Evolutionary conservation across 1,140 invertebrate species (phyloP).

Genomic region (Platyscapa corneri): DNA sequence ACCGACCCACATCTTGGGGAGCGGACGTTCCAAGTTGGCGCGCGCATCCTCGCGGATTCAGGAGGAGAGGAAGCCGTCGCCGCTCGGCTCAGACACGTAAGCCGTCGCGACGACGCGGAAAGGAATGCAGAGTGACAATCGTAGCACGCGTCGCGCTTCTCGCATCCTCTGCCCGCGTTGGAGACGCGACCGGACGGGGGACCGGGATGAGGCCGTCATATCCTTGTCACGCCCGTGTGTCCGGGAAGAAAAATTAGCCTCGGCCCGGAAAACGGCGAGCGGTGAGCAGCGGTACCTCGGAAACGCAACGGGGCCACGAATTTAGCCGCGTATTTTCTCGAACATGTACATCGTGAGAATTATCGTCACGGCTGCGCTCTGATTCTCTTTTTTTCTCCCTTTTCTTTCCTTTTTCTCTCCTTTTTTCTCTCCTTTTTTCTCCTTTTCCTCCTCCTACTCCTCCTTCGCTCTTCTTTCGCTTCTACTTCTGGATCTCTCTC

Average conservation of each 20-base stretch:
- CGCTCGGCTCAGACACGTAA: not conserved
- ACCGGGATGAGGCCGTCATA: not conserved
- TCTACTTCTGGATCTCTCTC: slow-evolving; percentile 35
- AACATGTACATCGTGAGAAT: slow-evolving; percentile 55
- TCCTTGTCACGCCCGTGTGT: not conserved
- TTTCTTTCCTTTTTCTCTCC: not conserved
- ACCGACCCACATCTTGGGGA: too few species aligned
- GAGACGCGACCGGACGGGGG: slow-evolving; percentile 45
- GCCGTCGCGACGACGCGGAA: not conserved
- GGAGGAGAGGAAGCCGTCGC: not conserved
- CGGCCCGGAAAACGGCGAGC: not conserved
- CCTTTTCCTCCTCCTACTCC: slow-evolving; percentile 2
- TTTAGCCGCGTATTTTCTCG: not conserved
- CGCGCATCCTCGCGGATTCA: too few species aligned
- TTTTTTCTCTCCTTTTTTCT: not conserved
- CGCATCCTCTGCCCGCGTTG: not conserved
- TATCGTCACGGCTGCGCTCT: slow-evolving; percentile 68
- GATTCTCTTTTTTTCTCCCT: slow-evolving; percentile 58
- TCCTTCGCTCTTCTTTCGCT: not conserved
- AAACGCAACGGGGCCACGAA: too few species aligned
- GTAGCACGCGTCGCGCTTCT: not conserved
- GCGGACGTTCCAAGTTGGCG: too few species aligned
- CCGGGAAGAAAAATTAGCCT: not conserved
- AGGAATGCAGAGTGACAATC: slow-evolving; percentile 27
- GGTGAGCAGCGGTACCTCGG: too few species aligned